Percentiles rank a stretch among this genome's conserved stretches.
These are phyloP conservation scores for Pocillopora verrucosa DNA, from an alignment of 64 coral and sea anemone genomes.

Conservation along the genomic window DNA sequence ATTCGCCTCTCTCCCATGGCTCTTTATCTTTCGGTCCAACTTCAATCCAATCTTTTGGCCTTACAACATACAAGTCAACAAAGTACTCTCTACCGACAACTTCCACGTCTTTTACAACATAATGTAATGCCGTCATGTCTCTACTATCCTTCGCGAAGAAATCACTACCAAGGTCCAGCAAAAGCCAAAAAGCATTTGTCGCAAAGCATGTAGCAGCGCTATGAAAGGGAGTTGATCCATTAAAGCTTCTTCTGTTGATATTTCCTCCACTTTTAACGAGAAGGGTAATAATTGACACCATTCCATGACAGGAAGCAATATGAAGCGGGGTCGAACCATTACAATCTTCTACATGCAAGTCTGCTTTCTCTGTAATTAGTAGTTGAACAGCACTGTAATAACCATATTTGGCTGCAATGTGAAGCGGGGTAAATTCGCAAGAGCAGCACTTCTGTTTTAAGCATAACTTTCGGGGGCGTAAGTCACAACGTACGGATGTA, in stretches of 20 bases:
- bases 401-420: conserved; percentile 39
- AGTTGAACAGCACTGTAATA: background rate
- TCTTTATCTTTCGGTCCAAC: background rate
- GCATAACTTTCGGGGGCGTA: background rate
- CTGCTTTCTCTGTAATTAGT: conserved; percentile 20
- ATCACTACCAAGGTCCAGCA: conserved; percentile 60
- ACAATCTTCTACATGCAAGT: conserved; percentile 4
- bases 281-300: conserved; percentile 6
- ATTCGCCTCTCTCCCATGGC: background rate
- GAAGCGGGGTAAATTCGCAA: conserved; percentile 32
- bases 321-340: conserved; percentile 37
- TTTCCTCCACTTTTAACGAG: conserved; percentile 8
- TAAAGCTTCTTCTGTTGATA: conserved; percentile 2
- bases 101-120: conserved; percentile 28
- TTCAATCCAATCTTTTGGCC: conserved; percentile 54
- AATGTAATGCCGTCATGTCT: conserved; percentile 50
- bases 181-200: conserved; percentile 1
- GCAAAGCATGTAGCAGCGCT: conserved; percentile 47
- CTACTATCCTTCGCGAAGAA: background rate
- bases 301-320: conserved; percentile 56
- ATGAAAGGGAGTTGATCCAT: conserved; percentile 56
- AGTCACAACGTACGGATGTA: background rate
- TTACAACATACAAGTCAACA: conserved; percentile 42
- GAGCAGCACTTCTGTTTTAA: background rate
- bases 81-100: conserved; percentile 15